These are phyloP conservation scores for Xylophagus ater DNA, from an alignment of 2,888 invertebrate genomes.

Conservation along the genomic window DNA sequence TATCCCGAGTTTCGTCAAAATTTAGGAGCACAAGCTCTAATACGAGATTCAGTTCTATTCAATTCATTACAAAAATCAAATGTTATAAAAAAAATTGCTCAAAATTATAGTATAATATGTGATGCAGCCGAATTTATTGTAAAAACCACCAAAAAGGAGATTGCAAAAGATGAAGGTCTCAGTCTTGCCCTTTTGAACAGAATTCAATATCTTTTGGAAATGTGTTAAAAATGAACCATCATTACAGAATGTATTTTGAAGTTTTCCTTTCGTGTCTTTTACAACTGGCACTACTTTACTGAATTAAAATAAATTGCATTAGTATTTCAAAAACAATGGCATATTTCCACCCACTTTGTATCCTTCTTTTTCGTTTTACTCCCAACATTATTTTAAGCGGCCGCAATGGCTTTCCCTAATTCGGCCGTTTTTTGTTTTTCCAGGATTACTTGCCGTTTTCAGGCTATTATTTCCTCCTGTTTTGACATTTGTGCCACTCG, in stretches of 20 bases:
- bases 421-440: constrained; percentile 52
- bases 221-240: constrained; percentile 89
- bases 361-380: constrained; percentile 6
- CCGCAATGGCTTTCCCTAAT: constrained; percentile 36
- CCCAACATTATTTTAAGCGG: constrained; percentile 26
- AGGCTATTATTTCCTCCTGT: constrained; percentile 84
- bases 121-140: too few species aligned
- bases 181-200: constrained; percentile 7
- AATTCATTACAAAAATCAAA: too few species aligned
- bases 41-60: too few species aligned
- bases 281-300: constrained; percentile 26
- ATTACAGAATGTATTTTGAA: constrained; percentile 45
- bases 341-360: constrained; percentile 2
- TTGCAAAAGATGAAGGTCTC: too few species aligned
- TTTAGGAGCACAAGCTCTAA: too few species aligned
- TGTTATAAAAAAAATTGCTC: too few species aligned
- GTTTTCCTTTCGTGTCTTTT: constrained; percentile 26
- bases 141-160: too few species aligned
- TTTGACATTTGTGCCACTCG: constrained; percentile 73
- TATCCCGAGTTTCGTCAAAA: too few species aligned
- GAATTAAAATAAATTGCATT: background rate
- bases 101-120: too few species aligned
- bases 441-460: constrained; percentile 80
- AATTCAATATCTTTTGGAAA: constrained; percentile 66
- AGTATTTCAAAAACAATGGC: background rate